Percentiles rank a stretch among this genome's conserved stretches.
Conservation (phyloP, 1,140 invertebrate species). For the Megathymus violae region DNA sequence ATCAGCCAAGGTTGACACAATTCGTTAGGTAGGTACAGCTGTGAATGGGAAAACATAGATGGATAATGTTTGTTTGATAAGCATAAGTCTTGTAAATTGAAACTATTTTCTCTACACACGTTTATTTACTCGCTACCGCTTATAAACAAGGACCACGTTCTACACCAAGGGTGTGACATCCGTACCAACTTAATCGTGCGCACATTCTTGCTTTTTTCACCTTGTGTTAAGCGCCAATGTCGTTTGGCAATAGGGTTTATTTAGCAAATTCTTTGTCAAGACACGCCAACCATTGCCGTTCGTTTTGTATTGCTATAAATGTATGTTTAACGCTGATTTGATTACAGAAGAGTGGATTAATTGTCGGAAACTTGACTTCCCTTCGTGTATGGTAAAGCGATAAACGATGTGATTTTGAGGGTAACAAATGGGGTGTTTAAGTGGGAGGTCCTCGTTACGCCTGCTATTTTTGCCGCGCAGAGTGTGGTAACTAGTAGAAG, state of each 20-base stretch:
- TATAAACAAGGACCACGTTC: conserved; percentile 36
- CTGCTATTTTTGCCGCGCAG: background rate
- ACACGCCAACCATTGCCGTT: conserved; percentile 47
- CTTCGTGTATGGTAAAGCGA: background rate
- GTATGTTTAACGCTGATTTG: conserved; percentile 42
- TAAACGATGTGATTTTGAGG: background rate
- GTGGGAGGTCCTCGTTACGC: background rate
- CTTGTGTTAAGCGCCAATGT: conserved; percentile 39
- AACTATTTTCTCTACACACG: background rate
- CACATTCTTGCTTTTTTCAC: conserved; percentile 33
- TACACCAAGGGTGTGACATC: conserved; percentile 42
- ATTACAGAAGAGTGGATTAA: conserved; percentile 29
- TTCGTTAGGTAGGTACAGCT: too few relatives aligned
- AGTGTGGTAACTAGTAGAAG: too few relatives aligned
- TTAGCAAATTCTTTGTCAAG: conserved; percentile 32
- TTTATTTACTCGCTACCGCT: conserved; percentile 3
- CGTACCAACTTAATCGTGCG: conserved; percentile 32
- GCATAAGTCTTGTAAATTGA: background rate
- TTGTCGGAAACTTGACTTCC: conserved; percentile 2
- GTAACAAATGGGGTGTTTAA: background rate
- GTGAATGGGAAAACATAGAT: too few relatives aligned
- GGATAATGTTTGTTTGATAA: too few relatives aligned
- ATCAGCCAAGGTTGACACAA: too few relatives aligned
- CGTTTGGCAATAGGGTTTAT: conserved; percentile 24
- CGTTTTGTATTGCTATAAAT: conserved; percentile 40